These are phyloP conservation scores for Lepisosteus oculatus DNA, from an alignment of 2,113 vertebrate species.

Conservation along the genomic window DNA sequence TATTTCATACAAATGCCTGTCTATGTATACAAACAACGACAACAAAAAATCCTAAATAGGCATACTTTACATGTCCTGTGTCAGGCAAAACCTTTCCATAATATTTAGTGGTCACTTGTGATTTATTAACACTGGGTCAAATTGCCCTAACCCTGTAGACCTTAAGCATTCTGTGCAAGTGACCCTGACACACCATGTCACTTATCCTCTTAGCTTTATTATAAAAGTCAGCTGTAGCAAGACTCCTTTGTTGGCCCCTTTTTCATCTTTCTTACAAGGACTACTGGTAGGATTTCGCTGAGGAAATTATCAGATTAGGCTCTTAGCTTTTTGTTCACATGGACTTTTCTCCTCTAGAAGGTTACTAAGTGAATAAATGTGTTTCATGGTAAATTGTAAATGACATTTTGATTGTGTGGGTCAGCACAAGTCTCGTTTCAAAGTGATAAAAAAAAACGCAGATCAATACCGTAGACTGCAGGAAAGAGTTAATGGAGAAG, in stretches of 20 bases:
- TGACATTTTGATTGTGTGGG: slow-evolving; percentile 79
- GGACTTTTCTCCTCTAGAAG: slow-evolving; percentile 77
- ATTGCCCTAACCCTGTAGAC: slow-evolving; percentile 35
- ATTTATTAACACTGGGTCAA: neutral
- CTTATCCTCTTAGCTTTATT: slow-evolving; percentile 70
- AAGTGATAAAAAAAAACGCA: slow-evolving; percentile 69
- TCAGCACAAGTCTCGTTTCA: slow-evolving; percentile 79
- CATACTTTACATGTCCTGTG: neutral
- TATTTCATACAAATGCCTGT: too few species aligned
- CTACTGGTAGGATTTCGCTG: slow-evolving; percentile 80
- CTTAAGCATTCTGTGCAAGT: slow-evolving; percentile 51
- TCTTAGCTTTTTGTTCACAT: slow-evolving; percentile 75
- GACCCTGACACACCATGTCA: slow-evolving; percentile 55
- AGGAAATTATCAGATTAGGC: slow-evolving; percentile 84
- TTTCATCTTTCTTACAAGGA: slow-evolving; percentile 68
- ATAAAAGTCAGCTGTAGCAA: slow-evolving; percentile 74
- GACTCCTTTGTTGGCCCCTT: slow-evolving; percentile 45
- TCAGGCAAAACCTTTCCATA: neutral
- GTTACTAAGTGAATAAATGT: slow-evolving; percentile 80
- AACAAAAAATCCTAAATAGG: too few species aligned
- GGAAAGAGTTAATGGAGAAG: slow-evolving; percentile 25
- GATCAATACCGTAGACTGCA: slow-evolving; percentile 63
- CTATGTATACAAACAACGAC: too few species aligned
- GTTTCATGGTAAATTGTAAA: slow-evolving; percentile 80
- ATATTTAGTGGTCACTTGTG: neutral